Base-by-base conservation (phyloP, 2,888 invertebrate species). In the Stramonita haemastoma region DNA sequence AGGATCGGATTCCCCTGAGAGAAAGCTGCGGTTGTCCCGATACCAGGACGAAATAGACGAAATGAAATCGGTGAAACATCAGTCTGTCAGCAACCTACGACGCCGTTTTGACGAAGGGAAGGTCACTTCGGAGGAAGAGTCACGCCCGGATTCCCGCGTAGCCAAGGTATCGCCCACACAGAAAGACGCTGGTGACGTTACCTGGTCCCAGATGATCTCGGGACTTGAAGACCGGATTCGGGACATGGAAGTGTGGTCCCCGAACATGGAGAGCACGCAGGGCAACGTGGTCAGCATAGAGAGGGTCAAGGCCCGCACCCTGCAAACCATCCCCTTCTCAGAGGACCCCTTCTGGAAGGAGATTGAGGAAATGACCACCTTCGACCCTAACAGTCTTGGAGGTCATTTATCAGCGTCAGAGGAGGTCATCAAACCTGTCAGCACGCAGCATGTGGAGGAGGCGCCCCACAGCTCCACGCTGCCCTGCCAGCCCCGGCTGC, bases 301-400 rank as follows among this genome's bases (percentile, higher is more conserved):
- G 87, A 91, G 95, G 87, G 94, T 95, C 34, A 94, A 93, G 87
- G 94, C 95, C 17, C 91, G 95, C 73, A 95, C 95, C 8, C 89
- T 95, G 87, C 94, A 95, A 88, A 94, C 95, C n/a, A 94, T 94
- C 36, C 95, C 94, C 4, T 94, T 94, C 89, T 94, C 94, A 17
- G 94, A 95, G 85, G 95, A 95, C 83, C 95, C 94, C 11, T 93
- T 95, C 56, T 95, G 95, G 95, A 94, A 94, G 89, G 94, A 94
- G 90, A 94, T 95, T 19, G 94, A 91, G 73, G 93, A 93, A 87
- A 93, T 95, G 91, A 94, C 94, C 15, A 93, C 92, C n/a, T 94
- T 94, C 90, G 94, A 94, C 77, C 91, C 91, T 15, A 90, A 66
- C 86, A 91, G 90, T 77, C 89, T 90, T 83, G 90, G 89, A 1